Conservation (phyloP, 2,888 invertebrate species). For the Balanococcus diminutus region DNA sequence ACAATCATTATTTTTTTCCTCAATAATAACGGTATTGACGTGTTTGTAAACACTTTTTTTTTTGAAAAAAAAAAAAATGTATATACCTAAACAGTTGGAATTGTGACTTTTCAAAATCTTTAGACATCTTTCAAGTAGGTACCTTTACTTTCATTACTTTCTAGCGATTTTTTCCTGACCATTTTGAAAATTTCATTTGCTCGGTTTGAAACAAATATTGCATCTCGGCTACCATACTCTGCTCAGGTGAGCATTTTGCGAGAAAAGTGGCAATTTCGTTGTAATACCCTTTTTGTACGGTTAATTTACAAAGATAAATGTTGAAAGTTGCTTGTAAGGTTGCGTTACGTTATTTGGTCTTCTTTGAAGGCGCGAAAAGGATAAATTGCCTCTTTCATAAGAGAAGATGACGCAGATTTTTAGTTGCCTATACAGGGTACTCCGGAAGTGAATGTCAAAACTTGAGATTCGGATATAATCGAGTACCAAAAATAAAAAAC, state of each 20-base stretch:
- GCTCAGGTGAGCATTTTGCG: not conserved
- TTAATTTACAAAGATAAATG: slow-evolving; percentile 11
- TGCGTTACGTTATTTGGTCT: not conserved
- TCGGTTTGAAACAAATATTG: not conserved
- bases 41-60: not conserved
- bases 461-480: no score
- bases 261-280: not conserved
- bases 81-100: no score
- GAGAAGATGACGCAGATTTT: not conserved
- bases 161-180: not conserved
- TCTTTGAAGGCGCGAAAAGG: not conserved
- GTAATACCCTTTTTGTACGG: not conserved
- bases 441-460: no score
- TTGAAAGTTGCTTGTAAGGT: not conserved
- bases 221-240: not conserved
- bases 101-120: no score
- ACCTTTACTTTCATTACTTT: not conserved
- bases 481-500: no score
- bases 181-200: not conserved
- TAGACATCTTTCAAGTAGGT: no score
- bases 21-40: not conserved
- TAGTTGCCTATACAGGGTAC: not conserved
- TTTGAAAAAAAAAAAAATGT: not conserved
- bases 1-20: not conserved
- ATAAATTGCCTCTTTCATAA: not conserved